Conservation (phyloP, 2,888 invertebrate species). For the Apoda limacodes region DNA sequence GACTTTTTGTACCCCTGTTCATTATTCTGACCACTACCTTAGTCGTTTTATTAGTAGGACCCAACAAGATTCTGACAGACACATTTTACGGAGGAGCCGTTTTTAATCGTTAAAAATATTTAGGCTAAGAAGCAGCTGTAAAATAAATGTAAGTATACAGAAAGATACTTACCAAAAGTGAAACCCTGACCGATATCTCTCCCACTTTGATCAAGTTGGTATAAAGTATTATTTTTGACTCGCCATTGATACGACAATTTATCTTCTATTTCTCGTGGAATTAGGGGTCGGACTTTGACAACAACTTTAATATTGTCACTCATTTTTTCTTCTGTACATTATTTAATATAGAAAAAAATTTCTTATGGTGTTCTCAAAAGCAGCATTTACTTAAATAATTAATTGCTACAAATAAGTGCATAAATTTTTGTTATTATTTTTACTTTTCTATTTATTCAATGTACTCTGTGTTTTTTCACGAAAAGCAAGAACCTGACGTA, state of each 20-base stretch:
- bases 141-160: too few relatives aligned
- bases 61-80: too few relatives aligned
- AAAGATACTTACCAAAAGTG: constrained; percentile 59
- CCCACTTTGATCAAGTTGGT: constrained; percentile 66
- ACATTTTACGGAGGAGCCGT: too few relatives aligned
- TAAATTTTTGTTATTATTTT: constrained; percentile 2
- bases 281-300: constrained; percentile 78
- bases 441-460: constrained; percentile 3
- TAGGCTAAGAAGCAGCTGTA: too few relatives aligned
- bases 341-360: constrained; percentile 19
- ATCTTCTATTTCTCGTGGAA: constrained; percentile 72
- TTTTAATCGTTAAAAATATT: too few relatives aligned
- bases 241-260: constrained; percentile 71
- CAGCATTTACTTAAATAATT: constrained; percentile 16
- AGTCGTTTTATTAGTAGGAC: too few relatives aligned
- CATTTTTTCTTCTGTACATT: constrained; percentile 44
- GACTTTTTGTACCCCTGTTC: too few relatives aligned
- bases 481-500: too few relatives aligned
- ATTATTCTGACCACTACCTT: too few relatives aligned
- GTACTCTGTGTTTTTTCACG: too few relatives aligned
- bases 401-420: constrained; percentile 13
- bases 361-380: too few relatives aligned
- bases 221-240: constrained; percentile 69
- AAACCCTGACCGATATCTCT: constrained; percentile 35
- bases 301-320: constrained; percentile 80